Evolutionary conservation across 1,140 invertebrate species (phyloP).

Genomic region (Babylonia areolata): DNA sequence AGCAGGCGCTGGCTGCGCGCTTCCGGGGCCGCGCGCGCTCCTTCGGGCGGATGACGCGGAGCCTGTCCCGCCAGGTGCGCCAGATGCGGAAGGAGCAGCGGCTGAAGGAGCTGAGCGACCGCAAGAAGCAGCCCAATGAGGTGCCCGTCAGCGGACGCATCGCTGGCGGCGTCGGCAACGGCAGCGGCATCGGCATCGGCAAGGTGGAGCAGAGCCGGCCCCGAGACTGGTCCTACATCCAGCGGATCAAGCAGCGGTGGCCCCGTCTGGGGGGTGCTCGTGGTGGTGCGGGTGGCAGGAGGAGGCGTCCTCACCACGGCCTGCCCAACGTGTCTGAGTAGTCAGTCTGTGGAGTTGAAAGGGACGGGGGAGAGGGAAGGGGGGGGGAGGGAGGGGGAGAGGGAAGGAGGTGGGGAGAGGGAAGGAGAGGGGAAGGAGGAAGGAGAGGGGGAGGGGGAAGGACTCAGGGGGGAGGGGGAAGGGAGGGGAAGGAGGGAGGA

Average conservation of each 20-base stretch:
- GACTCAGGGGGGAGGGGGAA: too few relatives aligned
- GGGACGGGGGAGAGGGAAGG: too few relatives aligned
- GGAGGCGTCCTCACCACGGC: too few relatives aligned
- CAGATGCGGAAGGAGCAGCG: slow-evolving; percentile 35
- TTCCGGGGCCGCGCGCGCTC: slow-evolving; percentile 21
- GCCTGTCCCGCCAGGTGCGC: slow-evolving; percentile 30
- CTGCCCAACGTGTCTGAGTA: too few relatives aligned
- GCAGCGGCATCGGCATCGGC: neutral
- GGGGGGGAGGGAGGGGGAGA: too few relatives aligned
- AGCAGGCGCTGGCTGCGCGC: slow-evolving; percentile 24
- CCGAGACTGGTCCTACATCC: neutral
- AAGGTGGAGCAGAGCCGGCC: neutral
- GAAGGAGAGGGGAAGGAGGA: too few relatives aligned
- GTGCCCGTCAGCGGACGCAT: neutral
- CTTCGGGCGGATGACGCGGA: slow-evolving; percentile 39
- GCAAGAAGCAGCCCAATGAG: neutral
- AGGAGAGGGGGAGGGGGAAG: too few relatives aligned
- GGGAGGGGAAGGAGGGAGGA: too few relatives aligned
- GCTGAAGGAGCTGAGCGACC: neutral
- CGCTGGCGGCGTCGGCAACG: too few relatives aligned
- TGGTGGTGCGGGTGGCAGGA: too few relatives aligned
- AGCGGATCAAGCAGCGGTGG: neutral
- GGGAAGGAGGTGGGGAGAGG: too few relatives aligned
- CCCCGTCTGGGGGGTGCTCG: neutral
- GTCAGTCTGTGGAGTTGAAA: too few relatives aligned